Evolutionary conservation across 1,140 invertebrate species (phyloP).

Genomic region (Drosophila pectinifera): DNA sequence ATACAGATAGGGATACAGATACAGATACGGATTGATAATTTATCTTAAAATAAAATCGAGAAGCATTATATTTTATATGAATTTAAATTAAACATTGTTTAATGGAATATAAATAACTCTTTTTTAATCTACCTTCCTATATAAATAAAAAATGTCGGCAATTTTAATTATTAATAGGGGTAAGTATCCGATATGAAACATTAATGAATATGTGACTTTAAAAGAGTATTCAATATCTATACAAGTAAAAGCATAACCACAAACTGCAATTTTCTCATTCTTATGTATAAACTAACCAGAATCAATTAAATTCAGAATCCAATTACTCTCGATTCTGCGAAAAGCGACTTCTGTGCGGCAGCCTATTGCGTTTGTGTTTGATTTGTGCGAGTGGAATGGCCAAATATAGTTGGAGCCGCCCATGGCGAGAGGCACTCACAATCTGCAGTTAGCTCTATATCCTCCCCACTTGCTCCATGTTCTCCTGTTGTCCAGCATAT

Average conservation of each 20-base stretch:
- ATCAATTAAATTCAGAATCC: conserved; percentile 1
- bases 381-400: conserved; percentile 15
- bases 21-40: neutral
- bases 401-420: conserved; percentile 18
- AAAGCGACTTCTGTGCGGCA: neutral
- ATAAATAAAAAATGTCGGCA: too few relatives aligned
- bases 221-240: too few relatives aligned
- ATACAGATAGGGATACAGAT: neutral
- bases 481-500: neutral
- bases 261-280: neutral
- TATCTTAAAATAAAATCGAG: too few relatives aligned
- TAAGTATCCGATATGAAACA: too few relatives aligned
- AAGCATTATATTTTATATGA: neutral
- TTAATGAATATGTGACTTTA: too few relatives aligned
- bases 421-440: conserved; percentile 4
- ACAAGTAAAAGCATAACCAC: neutral
- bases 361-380: conserved; percentile 8
- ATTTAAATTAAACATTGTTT: too few relatives aligned
- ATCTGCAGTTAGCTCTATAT: neutral
- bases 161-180: too few relatives aligned
- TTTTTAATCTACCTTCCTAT: too few relatives aligned
- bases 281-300: neutral
- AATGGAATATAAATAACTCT: too few relatives aligned
- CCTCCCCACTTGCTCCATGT: neutral
- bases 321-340: neutral